Evolutionary conservation across 2,888 invertebrate genomes (phyloP).

Genomic region (Cephus pygmeus): DNA sequence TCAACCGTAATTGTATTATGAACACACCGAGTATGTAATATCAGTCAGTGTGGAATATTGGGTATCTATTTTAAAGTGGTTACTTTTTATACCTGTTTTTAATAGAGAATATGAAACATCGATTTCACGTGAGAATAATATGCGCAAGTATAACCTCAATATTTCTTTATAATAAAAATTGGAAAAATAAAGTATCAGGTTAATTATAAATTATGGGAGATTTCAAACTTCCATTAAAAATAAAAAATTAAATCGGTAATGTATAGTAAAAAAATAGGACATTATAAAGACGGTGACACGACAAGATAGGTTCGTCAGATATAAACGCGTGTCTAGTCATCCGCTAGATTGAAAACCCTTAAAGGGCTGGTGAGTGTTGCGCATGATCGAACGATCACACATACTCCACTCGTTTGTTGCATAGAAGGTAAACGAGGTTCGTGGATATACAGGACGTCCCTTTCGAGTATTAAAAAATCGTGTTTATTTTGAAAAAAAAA

Average conservation of each 20-base stretch:
- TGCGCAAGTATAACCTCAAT: too few species aligned
- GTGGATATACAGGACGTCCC: background rate
- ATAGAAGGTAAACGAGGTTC: background rate
- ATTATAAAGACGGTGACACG: background rate
- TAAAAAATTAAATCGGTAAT: background rate
- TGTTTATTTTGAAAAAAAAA: background rate
- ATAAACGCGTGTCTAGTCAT: background rate
- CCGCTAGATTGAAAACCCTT: background rate
- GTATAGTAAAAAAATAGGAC: background rate
- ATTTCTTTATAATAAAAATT: background rate
- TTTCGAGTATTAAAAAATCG: background rate
- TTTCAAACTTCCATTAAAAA: background rate
- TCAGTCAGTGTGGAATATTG: background rate
- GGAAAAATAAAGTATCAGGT: background rate
- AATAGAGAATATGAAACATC: background rate
- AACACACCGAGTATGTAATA: background rate
- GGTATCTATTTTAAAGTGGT: background rate
- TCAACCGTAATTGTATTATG: background rate
- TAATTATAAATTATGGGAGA: background rate
- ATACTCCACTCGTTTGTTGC: background rate
- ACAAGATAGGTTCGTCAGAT: background rate
- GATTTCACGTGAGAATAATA: background rate
- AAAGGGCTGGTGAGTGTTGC: background rate
- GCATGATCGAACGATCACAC: slow-evolving; percentile 7
- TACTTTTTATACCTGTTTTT: background rate